Percentiles rank a stretch among this genome's conserved stretches.
phyloP scores from a whole-genome alignment of 2,797 vertebrate species.

The Enteromius radiatus region DNA sequence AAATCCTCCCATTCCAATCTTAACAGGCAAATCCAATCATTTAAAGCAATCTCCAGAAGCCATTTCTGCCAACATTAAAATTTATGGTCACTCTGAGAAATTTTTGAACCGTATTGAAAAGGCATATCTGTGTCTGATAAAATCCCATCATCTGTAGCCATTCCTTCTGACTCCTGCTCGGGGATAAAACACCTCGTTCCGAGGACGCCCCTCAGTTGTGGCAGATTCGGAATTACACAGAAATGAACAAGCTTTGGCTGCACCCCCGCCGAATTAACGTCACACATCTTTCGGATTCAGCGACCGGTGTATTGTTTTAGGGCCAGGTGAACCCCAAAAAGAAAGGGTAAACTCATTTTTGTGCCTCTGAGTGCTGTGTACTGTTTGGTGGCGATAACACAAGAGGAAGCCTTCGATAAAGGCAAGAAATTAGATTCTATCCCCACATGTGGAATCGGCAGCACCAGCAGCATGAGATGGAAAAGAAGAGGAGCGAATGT shows the following conservation, averaged over 20 bases:
- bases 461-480: constrained; percentile 69
- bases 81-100: constrained; percentile 73
- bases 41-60: constrained; percentile 72
- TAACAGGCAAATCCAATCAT: constrained; percentile 73
- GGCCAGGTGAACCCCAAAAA: constrained; percentile 78
- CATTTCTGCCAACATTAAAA: constrained; percentile 73
- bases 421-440: constrained; percentile 75
- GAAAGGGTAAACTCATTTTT: constrained; percentile 78
- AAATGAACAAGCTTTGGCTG: constrained; percentile 72
- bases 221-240: constrained; percentile 64
- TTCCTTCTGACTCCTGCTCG: constrained; percentile 57
- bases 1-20: constrained; percentile 75
- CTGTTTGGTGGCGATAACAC: constrained; percentile 72
- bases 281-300: constrained; percentile 74
- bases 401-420: constrained; percentile 72
- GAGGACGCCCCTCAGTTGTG: constrained; percentile 49
- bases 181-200: constrained; percentile 71
- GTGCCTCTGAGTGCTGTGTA: constrained; percentile 63
- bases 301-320: constrained; percentile 74
- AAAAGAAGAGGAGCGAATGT: constrained; percentile 69
- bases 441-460: constrained; percentile 67
- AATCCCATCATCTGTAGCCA: constrained; percentile 65
- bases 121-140: constrained; percentile 63
- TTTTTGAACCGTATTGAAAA: constrained; percentile 68
- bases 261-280: constrained; percentile 74